Conservation (phyloP, 2,797 vertebrate species). For the Pachyuromys duprasi region DNA sequence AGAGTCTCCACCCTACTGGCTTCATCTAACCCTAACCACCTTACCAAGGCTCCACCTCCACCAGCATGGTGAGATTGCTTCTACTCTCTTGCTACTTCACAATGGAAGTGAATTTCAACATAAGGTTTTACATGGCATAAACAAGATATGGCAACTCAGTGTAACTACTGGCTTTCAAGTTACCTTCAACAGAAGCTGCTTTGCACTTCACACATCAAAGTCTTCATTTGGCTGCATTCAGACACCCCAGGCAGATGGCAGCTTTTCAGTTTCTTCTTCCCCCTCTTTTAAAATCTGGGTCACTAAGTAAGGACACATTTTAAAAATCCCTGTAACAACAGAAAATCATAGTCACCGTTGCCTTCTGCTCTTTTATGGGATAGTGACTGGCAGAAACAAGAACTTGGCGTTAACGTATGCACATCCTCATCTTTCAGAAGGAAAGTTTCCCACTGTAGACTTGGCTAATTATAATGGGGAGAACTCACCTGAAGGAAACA, state of each 20-base stretch:
- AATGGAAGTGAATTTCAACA: not conserved
- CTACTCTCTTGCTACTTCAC: not conserved
- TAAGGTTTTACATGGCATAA: not conserved
- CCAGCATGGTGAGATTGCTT: not conserved
- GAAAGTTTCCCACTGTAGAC: not conserved
- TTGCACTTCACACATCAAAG: not conserved
- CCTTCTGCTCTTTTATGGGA: not conserved
- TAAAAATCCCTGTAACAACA: not conserved
- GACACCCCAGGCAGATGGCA: not conserved
- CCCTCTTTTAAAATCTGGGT: conserved; percentile 45
- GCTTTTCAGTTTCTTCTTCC: not conserved
- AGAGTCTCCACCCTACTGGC: not conserved
- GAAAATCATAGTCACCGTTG: not conserved
- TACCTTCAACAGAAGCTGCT: conserved; percentile 29
- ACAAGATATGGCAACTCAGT: not conserved
- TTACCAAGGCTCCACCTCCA: not conserved
- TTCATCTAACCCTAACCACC: not conserved
- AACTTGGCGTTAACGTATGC: not conserved
- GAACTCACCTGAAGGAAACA: conserved; percentile 40
- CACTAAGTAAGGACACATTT: conserved; percentile 43
- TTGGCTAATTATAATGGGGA: not conserved
- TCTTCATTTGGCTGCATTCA: not conserved
- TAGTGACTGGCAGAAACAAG: not conserved
- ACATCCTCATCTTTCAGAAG: conserved; percentile 22
- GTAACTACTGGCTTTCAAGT: not conserved